Evolutionary conservation across 2,113 vertebrate genomes (phyloP).

Genomic region (Rhombomys opimus): DNA sequence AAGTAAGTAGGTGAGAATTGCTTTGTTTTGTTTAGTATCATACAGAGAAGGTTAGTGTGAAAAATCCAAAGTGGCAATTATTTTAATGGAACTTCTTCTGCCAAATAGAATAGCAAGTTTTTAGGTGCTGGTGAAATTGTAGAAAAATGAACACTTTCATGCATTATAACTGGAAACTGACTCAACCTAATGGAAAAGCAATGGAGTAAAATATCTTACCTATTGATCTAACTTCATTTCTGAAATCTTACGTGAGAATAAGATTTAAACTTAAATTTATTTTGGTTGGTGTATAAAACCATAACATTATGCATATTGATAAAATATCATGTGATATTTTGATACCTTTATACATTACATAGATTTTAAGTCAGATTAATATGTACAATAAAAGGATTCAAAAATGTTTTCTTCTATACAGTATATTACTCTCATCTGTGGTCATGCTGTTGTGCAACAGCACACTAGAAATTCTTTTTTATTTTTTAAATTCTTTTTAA

Average conservation of each 20-base stretch:
- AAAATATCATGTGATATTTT: neutral
- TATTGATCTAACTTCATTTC: neutral
- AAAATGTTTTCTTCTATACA: neutral
- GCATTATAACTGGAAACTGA: neutral
- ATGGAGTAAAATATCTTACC: neutral
- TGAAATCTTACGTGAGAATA: neutral
- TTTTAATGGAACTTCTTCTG: conserved; percentile 49
- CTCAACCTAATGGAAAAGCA: neutral
- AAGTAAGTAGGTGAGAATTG: conserved; percentile 34
- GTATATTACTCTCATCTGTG: neutral
- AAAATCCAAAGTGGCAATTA: conserved; percentile 60
- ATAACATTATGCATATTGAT: neutral
- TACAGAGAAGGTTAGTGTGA: conserved; percentile 25
- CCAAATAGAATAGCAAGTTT: conserved; percentile 1
- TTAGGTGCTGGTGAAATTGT: neutral
- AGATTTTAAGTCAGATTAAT: neutral
- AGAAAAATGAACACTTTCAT: conserved; percentile 1
- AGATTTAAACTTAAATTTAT: neutral
- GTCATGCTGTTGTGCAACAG: neutral
- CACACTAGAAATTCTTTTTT: neutral
- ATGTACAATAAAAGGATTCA: neutral
- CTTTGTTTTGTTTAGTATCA: conserved; percentile 52
- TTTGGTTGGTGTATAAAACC: neutral
- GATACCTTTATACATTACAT: neutral
- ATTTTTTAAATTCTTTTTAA: too few relatives aligned